Base-by-base conservation (phyloP, 2,113 vertebrate species). In the Salvelinus alpinus region DNA sequence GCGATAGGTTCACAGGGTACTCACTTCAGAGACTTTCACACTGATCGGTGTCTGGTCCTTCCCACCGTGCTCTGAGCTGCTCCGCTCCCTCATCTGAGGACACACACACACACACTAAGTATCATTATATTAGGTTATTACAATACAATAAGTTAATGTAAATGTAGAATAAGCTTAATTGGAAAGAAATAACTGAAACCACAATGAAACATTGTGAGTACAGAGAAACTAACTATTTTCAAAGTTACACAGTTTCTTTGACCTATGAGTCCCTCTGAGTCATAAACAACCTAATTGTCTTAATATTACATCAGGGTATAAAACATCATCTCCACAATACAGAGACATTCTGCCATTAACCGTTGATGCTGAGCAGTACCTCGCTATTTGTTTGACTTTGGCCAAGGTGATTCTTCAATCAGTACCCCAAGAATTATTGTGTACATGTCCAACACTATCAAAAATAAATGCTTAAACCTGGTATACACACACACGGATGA, bases 1-100 rank as follows among this genome's bases (percentile, higher is more conserved):
- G 25, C 1, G 25, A 25, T 25, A 25, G 25, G 25, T 25, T 25
- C 20, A 76, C 14, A 48, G 27, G 31, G 25, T 64, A 85, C 91
- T 89, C 89, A 96, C 94, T 92, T 91, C 93, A 82, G 79, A 70
- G 25, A 68, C 71, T 71, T 72, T 86, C 75, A 86, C 88, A 71
- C 71, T 54, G 11, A 90, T 86, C 77, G 78, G 82, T 70, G 67
- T 75, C 70, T 82, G 86, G 34, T 90, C 92, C 38, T 87, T 89
- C 71, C 91, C 90, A 48, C 88, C 89, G 75, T 77, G 75, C 48
- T 93, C 90, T 74, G 86, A 85, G 74, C 74, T 89, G 85, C 51
- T 91, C 70, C 80, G 93, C 86, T 76, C 89, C 85, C 82, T 83
- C 85, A 86, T 75, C 95, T 95, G 79, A 78, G 22, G 72, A 84